Evolutionary conservation across 2,888 invertebrate genomes (phyloP), one percentile per base, ranked within the genome.

Genomic region (Amphipoea oculea): DNA sequence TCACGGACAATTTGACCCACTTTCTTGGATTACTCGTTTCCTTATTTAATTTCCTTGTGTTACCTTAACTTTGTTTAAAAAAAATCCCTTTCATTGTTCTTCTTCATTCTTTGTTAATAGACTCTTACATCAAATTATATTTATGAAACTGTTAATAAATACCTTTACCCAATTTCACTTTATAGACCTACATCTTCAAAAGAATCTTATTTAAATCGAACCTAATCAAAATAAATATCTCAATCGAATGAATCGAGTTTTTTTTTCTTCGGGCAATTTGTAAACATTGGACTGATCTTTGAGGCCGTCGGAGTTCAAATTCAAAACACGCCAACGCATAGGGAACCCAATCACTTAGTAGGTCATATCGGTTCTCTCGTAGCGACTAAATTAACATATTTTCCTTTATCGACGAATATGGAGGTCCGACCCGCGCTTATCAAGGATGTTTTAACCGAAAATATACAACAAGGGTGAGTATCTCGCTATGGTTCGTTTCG

Each of bases 311-410:
- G 89, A 90, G 93, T 95, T 94, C 93, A 93, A 94, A 96, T 96
- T 96, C 96, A 91, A 95, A 94, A 95, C 96, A 95, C 95, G 95
- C 92, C 91, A 90, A 91, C 92, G 93, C 93, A 94, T 92, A 92
- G 92, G 94, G 90, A 95, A 96, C 92, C 96, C 96, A 96, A 96
- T 97, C 97, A 97, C 96, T 97, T 96, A 96, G 96, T 95, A 93
- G 96, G 95, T 95, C 94, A 96, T 96, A 95, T 95, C 94, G 94
- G 93, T 92, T 95, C 94, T 94, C 92, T 94, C 90, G 93, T 91
- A 93, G 94, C 90, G 92, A 91, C 93, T 91, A 92, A 96, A 96
- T 96, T 96, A 96, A 96, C 97, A 97, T 97, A 96, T 96, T 96
- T 96, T 96, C 94, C 93, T 94, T 96, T 96, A 97, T 97, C 96